Evolutionary conservation across 92 coral and sea anemone genomes (phyloP).

Genomic region (Zoanthus solanderi): DNA sequence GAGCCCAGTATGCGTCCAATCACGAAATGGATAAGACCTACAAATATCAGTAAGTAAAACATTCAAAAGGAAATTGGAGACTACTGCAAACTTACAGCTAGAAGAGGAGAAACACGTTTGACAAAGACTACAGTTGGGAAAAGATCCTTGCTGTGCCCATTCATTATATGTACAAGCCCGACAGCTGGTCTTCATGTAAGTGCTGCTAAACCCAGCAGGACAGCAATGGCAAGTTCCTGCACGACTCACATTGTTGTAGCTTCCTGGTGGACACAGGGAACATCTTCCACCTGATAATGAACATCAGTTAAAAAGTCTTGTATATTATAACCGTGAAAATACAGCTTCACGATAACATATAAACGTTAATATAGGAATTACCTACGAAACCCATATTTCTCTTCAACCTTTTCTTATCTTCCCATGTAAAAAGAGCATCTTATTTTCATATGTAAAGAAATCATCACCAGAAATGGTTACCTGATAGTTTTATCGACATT

Average conservation of each 20-base stretch:
- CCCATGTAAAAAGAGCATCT: too few species aligned
- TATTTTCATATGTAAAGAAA: too few species aligned
- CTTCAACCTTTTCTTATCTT: too few species aligned
- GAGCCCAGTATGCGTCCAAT: not conserved
- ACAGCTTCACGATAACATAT: not conserved
- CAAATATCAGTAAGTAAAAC: not conserved
- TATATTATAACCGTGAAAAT: too few species aligned
- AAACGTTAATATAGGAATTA: not conserved
- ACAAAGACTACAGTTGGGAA: constrained; percentile 91
- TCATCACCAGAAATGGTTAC: too few species aligned
- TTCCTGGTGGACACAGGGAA: constrained; percentile 91
- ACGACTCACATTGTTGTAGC: constrained; percentile 85
- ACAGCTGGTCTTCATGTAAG: constrained; percentile 88
- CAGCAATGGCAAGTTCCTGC: constrained; percentile 94
- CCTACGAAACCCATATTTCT: not conserved
- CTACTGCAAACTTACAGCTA: constrained; percentile 76
- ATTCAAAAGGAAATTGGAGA: not conserved
- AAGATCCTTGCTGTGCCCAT: constrained; percentile 81
- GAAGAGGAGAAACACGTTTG: constrained; percentile 77
- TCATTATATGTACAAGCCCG: constrained; percentile 83
- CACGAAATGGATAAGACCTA: not conserved
- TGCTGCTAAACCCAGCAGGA: constrained; percentile 89
- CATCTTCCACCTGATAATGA: constrained; percentile 82
- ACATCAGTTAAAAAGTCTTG: not conserved
- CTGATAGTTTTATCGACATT: too few species aligned